Percentiles rank a stretch among this genome's conserved stretches.
These are phyloP conservation scores for Urechis unicinctus DNA, from an alignment of 2,888 invertebrate species.

Conservation along the genomic window DNA sequence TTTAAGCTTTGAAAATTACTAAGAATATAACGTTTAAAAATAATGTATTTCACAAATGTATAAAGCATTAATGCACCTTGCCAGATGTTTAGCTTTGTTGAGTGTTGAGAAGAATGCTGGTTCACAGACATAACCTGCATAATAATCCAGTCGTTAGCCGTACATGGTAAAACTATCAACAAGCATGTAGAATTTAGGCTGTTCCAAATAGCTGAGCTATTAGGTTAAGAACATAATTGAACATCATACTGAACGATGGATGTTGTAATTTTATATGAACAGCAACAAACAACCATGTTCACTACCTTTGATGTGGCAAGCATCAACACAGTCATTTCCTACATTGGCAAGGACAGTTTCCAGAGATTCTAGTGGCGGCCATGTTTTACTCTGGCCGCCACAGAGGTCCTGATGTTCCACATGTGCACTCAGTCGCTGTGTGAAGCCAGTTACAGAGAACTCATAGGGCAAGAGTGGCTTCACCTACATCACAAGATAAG, in stretches of 20 bases:
- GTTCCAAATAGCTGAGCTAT: too few relatives aligned
- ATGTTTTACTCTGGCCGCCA: background rate
- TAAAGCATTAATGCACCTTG: too few relatives aligned
- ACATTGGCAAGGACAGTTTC: background rate
- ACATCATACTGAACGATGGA: too few relatives aligned
- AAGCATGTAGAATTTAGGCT: too few relatives aligned
- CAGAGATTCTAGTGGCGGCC: background rate
- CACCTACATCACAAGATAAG: background rate
- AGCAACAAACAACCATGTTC: background rate
- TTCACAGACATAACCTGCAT: slow-evolving; percentile 9
- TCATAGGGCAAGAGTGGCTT: slow-evolving; percentile 6
- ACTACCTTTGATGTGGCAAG: background rate
- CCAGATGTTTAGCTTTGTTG: too few relatives aligned
- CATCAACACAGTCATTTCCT: background rate
- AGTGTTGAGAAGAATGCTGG: slow-evolving; percentile 4
- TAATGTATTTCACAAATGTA: too few relatives aligned
- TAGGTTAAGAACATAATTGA: too few relatives aligned
- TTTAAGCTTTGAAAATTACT: too few relatives aligned
- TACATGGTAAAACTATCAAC: too few relatives aligned
- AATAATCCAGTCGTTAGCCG: background rate
- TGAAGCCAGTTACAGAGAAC: slow-evolving; percentile 7
- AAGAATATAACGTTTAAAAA: too few relatives aligned
- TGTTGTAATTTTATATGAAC: too few relatives aligned
- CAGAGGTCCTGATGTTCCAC: slow-evolving; percentile 9
- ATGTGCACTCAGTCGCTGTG: slow-evolving; percentile 6